A percentile compares a stretch with the other conserved stretches of the same genome.
Conservation (phyloP, 1,140 invertebrate genomes). For the Hyphantria cunea region DNA sequence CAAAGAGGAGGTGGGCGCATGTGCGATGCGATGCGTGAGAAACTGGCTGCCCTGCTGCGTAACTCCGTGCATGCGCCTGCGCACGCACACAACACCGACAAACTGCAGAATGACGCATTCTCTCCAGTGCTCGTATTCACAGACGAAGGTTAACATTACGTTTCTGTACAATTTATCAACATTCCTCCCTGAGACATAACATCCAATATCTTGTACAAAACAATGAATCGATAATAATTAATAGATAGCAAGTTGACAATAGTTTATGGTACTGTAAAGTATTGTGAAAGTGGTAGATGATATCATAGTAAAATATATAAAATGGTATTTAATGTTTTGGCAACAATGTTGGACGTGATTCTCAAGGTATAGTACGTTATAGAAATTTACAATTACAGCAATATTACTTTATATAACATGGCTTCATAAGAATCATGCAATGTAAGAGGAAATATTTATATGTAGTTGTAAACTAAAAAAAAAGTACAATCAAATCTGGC, state of each 20-base stretch:
- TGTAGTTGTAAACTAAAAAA: too few species aligned
- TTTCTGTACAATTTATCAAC: background rate
- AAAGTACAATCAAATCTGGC: too few species aligned
- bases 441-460: too few species aligned
- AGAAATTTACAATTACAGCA: too few species aligned
- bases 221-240: background rate
- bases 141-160: slow-evolving; percentile 26
- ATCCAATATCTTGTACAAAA: background rate
- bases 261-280: background rate
- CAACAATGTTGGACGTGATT: background rate
- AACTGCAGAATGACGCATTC: slow-evolving; percentile 57
- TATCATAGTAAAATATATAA: too few species aligned
- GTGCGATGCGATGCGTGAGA: slow-evolving; percentile 77
- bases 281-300: too few species aligned
- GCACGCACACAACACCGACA: slow-evolving; percentile 51
- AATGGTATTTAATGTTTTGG: slow-evolving; percentile 10
- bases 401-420: too few species aligned
- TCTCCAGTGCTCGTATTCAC: slow-evolving; percentile 56
- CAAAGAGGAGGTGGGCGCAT: slow-evolving; percentile 44
- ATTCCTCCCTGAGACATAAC: background rate
- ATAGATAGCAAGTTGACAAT: background rate
- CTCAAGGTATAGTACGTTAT: too few species aligned
- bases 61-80: slow-evolving; percentile 59
- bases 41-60: slow-evolving; percentile 64
- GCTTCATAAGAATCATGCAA: too few species aligned